Evolutionary conservation across 2,113 vertebrate species (phyloP).

Genomic region (Mystacornis crossleyi): DNA sequence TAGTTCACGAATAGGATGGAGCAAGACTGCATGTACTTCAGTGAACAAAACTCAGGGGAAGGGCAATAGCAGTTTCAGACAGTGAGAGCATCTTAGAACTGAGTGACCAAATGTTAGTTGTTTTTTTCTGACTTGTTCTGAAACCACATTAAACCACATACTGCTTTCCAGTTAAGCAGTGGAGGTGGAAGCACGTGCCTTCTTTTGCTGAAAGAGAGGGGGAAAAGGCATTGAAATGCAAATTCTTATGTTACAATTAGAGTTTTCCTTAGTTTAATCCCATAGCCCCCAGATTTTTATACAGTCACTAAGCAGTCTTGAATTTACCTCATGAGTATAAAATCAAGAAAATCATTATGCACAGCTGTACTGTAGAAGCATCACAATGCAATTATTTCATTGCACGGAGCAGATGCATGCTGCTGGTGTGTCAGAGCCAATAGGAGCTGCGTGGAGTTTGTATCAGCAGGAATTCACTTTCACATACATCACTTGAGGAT

Average conservation of each 20-base stretch:
- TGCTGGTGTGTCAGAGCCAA: not conserved
- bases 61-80: not conserved
- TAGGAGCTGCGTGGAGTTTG: not conserved
- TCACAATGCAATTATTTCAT: not conserved
- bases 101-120: not conserved
- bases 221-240: not conserved
- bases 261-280: not conserved
- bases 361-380: not conserved
- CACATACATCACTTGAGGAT: conserved; percentile 10
- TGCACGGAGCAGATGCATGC: conserved; percentile 11
- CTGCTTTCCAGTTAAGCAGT: not conserved
- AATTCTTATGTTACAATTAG: not conserved
- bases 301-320: not conserved
- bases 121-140: not conserved
- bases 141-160: not conserved
- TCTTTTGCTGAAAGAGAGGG: not conserved
- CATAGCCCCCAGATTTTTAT: not conserved
- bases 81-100: not conserved
- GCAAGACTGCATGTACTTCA: not conserved
- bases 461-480: not conserved
- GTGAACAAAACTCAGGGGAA: not conserved
- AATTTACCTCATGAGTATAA: conserved; percentile 21
- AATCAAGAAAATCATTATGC: not conserved
- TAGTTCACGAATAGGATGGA: not conserved
- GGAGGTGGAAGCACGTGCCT: not conserved